Percentiles rank a stretch among this genome's conserved stretches.
phyloP scores from a whole-genome alignment of 2,888 invertebrate genomes.

The Anarsia innoxiella region DNA sequence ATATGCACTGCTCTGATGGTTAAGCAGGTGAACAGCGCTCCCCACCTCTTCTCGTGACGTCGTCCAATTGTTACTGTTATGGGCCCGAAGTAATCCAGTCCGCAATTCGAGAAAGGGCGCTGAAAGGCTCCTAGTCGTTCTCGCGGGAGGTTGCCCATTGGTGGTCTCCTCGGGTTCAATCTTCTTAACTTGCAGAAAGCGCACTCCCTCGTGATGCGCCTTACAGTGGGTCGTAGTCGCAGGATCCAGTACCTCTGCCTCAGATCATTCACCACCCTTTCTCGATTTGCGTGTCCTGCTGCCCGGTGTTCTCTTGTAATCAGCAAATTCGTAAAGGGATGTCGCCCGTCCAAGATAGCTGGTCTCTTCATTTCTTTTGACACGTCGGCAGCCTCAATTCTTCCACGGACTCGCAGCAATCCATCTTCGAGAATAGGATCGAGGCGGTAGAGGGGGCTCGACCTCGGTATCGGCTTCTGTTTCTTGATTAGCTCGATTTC shows the following conservation, averaged over 20 bases:
- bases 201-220: neutral
- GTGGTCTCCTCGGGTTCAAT: neutral
- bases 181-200: neutral
- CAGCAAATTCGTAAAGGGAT: neutral
- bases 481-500: neutral
- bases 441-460: neutral
- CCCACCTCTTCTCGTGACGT: neutral
- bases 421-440: neutral
- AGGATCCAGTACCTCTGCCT: neutral
- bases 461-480: neutral
- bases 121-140: slow-evolving; percentile 22
- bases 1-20: neutral
- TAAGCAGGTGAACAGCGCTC: neutral
- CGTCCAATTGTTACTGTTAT: neutral
- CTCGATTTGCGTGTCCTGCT: neutral
- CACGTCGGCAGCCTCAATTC: neutral
- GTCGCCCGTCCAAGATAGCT: neutral
- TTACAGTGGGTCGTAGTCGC: neutral
- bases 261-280: neutral
- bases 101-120: slow-evolving; percentile 79
- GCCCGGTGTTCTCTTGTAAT: neutral
- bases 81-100: neutral
- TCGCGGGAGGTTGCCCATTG: slow-evolving; percentile 24
- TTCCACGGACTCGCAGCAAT: neutral
- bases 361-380: neutral